These are phyloP conservation scores for Coryphaenoides rupestris DNA, from an alignment of 2,113 vertebrate species.

Conservation along the genomic window DNA sequence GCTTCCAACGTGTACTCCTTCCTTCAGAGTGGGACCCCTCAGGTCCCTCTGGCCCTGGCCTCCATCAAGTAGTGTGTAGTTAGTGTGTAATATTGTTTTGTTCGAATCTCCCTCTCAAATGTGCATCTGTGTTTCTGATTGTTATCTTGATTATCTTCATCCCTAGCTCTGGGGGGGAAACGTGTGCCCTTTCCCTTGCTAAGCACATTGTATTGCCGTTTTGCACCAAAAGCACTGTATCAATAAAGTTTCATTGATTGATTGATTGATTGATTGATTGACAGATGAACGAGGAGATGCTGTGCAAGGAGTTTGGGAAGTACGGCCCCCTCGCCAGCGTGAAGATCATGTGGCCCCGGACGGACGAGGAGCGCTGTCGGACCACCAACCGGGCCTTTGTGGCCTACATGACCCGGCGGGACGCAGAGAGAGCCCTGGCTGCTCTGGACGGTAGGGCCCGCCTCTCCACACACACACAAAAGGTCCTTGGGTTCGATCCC, in stretches of 20 bases:
- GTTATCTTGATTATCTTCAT: neutral
- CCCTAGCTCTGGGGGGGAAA: no score
- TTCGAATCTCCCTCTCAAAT: no score
- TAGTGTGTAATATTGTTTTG: no score
- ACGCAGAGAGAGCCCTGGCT: conserved; percentile 75
- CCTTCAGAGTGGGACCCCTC: no score
- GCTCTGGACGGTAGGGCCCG: conserved; percentile 69
- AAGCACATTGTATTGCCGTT: no score
- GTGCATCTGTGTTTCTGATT: neutral
- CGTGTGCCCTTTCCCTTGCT: no score
- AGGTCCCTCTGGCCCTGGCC: neutral
- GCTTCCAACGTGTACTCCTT: no score
- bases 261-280: neutral
- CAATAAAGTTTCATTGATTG: no score
- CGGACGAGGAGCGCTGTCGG: conserved; percentile 74
- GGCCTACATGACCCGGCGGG: conserved; percentile 80
- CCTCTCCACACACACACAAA: no score
- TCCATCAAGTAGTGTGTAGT: no score
- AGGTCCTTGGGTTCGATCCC: no score
- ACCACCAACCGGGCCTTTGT: conserved; percentile 79
- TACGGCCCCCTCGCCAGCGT: conserved; percentile 80
- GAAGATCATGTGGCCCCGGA: conserved; percentile 83
- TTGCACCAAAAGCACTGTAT: neutral
- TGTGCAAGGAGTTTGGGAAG: conserved; percentile 81
- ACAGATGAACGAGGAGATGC: conserved; percentile 82